Percentiles rank a stretch among this genome's conserved stretches.
These are phyloP conservation scores for Drosophila suzukii DNA, from an alignment of 1,140 invertebrate species.

Conservation along the genomic window DNA sequence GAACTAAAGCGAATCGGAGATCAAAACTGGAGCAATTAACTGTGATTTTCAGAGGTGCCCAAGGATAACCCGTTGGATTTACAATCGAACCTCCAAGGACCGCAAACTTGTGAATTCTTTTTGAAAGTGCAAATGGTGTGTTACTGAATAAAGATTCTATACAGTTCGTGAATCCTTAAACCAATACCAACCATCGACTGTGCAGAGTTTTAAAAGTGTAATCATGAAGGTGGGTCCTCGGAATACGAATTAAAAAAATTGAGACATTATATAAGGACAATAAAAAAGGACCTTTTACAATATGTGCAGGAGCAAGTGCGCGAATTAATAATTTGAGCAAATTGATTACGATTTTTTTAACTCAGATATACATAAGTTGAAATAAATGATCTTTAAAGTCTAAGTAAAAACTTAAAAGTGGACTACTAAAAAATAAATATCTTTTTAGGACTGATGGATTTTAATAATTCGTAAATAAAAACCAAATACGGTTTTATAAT, in stretches of 20 bases:
- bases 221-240: conserved; percentile 75
- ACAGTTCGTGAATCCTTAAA: conserved; percentile 17
- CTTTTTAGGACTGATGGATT: too few relatives aligned
- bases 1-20: conserved; percentile 2
- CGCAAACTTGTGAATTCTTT: conserved; percentile 41
- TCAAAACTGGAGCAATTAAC: not conserved
- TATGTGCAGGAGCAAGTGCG: not conserved
- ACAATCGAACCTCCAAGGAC: conserved; percentile 12
- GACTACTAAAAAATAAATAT: too few relatives aligned
- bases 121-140: conserved; percentile 51
- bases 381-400: too few relatives aligned
- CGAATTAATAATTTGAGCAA: not conserved
- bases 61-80: conserved; percentile 23
- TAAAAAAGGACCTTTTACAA: not conserved
- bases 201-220: conserved; percentile 30
- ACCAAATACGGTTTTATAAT: too few relatives aligned
- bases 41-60: not conserved
- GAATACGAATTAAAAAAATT: not conserved
- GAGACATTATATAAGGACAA: not conserved
- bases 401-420: too few relatives aligned
- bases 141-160: conserved; percentile 19
- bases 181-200: conserved; percentile 1
- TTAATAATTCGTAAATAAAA: too few relatives aligned
- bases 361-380: too few relatives aligned
- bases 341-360: too few relatives aligned